Percentiles rank a stretch among this genome's conserved stretches.
Conservation (phyloP, 2,888 invertebrate species). For the Pharmacophagus antenor region DNA sequence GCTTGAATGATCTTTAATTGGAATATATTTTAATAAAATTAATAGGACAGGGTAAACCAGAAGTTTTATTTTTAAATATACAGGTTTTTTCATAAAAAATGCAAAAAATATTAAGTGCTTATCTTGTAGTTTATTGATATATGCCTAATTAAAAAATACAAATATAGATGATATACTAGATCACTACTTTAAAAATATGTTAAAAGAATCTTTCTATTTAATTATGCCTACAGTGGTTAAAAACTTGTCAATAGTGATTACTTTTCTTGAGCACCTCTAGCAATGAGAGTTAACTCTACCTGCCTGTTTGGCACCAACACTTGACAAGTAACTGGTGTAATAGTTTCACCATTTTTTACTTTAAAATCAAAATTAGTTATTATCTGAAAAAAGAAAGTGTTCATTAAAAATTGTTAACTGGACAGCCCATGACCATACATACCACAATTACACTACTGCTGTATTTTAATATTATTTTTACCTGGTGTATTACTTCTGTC, state of each 20-base stretch:
- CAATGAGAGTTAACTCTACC: conserved; percentile 57
- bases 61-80: neutral
- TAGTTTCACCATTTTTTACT: conserved; percentile 64
- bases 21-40: neutral
- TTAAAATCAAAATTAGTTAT: conserved; percentile 76
- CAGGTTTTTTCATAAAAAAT: neutral
- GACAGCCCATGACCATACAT: no score
- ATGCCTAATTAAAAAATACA: no score
- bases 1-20: neutral
- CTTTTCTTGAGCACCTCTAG: conserved; percentile 34
- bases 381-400: conserved; percentile 69
- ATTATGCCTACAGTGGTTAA: neutral
- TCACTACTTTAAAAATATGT: neutral
- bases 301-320: conserved; percentile 80
- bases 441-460: no score
- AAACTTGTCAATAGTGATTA: neutral
- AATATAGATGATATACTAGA: no score
- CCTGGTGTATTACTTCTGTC: conserved; percentile 83
- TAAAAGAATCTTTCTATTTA: neutral
- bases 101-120: neutral
- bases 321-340: conserved; percentile 77
- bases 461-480: conserved; percentile 49
- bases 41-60: neutral
- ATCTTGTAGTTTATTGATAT: no score
- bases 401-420: no score